These are phyloP conservation scores for Prietella phreatophila DNA, from an alignment of 2,113 vertebrate species.

Conservation along the genomic window DNA sequence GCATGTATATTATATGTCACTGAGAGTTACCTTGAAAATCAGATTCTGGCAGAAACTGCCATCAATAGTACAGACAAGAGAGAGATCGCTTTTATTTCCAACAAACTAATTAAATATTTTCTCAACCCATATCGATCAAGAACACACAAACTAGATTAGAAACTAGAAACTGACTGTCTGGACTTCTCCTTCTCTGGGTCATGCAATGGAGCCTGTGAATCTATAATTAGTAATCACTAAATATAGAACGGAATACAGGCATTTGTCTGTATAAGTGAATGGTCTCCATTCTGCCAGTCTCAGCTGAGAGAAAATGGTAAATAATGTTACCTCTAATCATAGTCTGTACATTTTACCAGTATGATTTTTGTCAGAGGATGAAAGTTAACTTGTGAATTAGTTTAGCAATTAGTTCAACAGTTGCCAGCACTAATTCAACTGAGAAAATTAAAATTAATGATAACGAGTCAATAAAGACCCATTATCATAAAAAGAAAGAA, in stretches of 20 bases:
- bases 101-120: not conserved
- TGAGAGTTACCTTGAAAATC: not conserved
- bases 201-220: not conserved
- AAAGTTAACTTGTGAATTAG: not conserved
- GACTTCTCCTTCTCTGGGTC: not conserved
- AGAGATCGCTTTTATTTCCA: conserved; percentile 1
- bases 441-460: not conserved
- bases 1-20: not conserved
- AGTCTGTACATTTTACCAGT: not conserved
- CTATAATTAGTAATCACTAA: conserved; percentile 8
- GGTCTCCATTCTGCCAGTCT: not conserved
- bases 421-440: not conserved
- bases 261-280: not conserved
- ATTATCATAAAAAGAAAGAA: no score
- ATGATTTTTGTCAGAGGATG: not conserved
- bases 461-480: no score
- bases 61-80: not conserved
- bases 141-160: not conserved
- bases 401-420: not conserved
- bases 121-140: not conserved
- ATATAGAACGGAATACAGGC: not conserved
- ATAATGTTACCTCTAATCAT: not conserved
- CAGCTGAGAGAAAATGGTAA: not conserved
- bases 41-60: not conserved
- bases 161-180: not conserved